These are phyloP conservation scores for Sylvia atricapilla DNA, from an alignment of 2,113 vertebrate species.

Conservation along the genomic window DNA sequence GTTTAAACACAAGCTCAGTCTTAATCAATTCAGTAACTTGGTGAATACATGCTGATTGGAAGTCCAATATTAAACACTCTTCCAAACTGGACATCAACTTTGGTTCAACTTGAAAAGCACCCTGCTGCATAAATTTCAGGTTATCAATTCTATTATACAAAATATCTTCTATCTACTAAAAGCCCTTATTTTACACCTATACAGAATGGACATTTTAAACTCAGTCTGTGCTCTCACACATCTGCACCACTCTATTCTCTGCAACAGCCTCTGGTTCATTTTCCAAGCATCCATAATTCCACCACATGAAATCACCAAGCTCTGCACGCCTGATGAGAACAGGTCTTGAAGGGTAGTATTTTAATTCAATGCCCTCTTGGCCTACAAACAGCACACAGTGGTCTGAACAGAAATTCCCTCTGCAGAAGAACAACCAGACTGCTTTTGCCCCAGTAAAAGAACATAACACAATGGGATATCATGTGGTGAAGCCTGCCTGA, in stretches of 20 bases:
- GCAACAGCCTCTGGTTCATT: background rate
- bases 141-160: background rate
- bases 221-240: background rate
- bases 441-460: background rate
- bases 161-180: background rate
- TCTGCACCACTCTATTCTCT: background rate
- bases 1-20: background rate
- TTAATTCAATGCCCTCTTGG: background rate
- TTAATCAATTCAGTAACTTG: background rate
- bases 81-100: background rate
- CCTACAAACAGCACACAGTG: background rate
- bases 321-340: background rate
- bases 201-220: background rate
- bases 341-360: background rate
- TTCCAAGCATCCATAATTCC: background rate
- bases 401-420: background rate
- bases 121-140: background rate
- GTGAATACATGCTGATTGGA: background rate
- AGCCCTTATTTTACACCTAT: background rate
- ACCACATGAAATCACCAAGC: background rate
- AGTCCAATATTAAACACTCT: background rate
- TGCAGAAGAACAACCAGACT: background rate
- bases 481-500: background rate
- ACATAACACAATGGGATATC: background rate
- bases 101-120: background rate